Conservation (phyloP, 2,113 vertebrate species). For the Aldabrachelys gigantea region DNA sequence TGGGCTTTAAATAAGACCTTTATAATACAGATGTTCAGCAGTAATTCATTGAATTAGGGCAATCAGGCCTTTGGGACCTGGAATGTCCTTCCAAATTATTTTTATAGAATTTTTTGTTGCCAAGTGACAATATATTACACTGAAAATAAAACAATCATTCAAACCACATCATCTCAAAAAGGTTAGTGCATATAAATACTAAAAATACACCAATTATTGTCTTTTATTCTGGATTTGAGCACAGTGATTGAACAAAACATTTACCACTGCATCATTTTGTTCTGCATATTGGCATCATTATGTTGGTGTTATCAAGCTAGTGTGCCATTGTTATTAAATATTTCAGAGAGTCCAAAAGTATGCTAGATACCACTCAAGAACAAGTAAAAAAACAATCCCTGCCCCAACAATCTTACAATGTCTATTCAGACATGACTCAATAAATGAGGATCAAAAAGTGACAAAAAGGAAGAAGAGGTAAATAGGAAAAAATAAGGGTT, state of each 20-base stretch:
- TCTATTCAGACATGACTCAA: not conserved
- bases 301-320: not conserved
- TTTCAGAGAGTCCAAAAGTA: not conserved
- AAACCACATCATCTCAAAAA: not conserved
- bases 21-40: not conserved
- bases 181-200: not conserved
- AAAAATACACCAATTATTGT: not conserved
- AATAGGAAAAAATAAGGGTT: not conserved
- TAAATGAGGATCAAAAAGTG: not conserved
- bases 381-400: not conserved
- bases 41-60: not conserved
- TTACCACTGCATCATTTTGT: not conserved
- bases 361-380: not conserved
- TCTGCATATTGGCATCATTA: not conserved
- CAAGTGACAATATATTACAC: not conserved
- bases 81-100: not conserved
- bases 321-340: not conserved
- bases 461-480: not conserved
- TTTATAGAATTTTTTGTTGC: not conserved
- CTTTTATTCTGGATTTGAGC: not conserved
- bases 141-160: not conserved
- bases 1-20: not conserved
- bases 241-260: not conserved
- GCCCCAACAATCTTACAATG: not conserved
- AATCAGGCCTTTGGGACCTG: not conserved